A percentile compares a stretch with the other conserved stretches of the same genome.
These are phyloP conservation scores for Macrotus californicus DNA, from an alignment of 2,113 vertebrate species.

Conservation along the genomic window DNA sequence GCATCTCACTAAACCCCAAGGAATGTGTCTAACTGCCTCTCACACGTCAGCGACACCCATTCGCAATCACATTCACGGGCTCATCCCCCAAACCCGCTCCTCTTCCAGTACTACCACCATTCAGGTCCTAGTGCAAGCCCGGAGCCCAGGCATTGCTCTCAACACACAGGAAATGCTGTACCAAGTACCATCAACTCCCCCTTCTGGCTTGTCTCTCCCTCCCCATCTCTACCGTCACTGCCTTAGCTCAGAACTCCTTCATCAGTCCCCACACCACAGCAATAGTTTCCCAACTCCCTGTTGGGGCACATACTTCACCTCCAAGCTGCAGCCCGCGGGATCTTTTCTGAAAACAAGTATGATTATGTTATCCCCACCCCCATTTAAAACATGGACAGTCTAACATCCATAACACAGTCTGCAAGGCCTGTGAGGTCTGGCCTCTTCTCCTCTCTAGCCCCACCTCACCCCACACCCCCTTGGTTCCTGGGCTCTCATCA, in stretches of 20 bases:
- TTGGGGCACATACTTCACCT: background rate
- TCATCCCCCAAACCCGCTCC: background rate
- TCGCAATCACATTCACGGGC: background rate
- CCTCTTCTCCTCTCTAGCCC: background rate
- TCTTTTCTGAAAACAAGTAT: background rate
- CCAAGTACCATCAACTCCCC: background rate
- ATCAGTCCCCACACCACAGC: background rate
- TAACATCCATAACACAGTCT: background rate
- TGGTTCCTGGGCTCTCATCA: fast-evolving
- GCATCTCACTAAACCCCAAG: background rate
- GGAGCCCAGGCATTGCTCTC: background rate
- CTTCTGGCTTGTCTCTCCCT: background rate
- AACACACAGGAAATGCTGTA: background rate
- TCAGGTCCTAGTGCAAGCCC: background rate
- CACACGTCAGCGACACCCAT: background rate
- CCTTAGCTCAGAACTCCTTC: background rate
- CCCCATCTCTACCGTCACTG: background rate
- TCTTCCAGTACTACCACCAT: background rate
- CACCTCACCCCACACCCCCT: background rate
- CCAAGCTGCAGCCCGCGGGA: background rate
- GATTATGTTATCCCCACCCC: background rate
- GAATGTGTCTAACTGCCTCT: background rate
- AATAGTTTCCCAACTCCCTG: background rate
- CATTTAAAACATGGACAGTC: background rate
- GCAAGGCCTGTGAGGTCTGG: background rate